Base-by-base conservation (phyloP, 2,888 invertebrate species). In the Dasysyrphus albostriatus region DNA sequence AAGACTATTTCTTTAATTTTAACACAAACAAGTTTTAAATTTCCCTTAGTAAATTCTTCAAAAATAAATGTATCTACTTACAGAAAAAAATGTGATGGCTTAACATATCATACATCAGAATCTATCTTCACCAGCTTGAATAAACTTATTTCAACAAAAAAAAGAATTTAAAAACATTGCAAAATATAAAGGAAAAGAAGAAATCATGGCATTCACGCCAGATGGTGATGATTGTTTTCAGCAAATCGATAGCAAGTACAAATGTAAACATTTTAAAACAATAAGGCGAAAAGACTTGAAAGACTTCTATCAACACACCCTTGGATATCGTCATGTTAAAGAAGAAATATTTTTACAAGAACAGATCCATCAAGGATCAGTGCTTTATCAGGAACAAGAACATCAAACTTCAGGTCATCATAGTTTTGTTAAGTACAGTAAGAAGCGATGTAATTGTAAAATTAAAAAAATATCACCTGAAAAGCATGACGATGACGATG, bases 401-500 rank as follows among this genome's bases (percentile, higher is more conserved):
- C 54, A 32, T 32, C 54, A 49, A 19, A 10, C 39, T 24, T 24
- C 3, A 1, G 14, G 24, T 3, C 37, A 39, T 61, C 61, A 32
- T 8, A 39, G 58, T 44, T 39, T 75, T 24, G 32, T 80, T 3
- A 83, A 74, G 8, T 87, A 88, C 47, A 78, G 69, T 9, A 88
- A 83, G 14, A 83, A 70, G 24, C 83, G 73, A 6, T 83, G 76
- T 42, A 73, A 73, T 24, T 81, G 81, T 70, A 84, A 78, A 54
- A 59, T 75, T 19, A 85, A 80, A 63, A 74, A 65, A 39, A 42
- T 51, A 39, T 44, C 69, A 39, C 54, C 69, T 39, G 59, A 58
- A 54, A 56, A 12, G 51, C 19, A 58, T 14, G 76, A 54, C 24
- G 19, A 49, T 51, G 56, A 14, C 58, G 63, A 67, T 2, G n/a